Evolutionary conservation across 2,888 invertebrate genomes (phyloP), one percentile per base, ranked within the genome.

Genomic region (Perizoma affinitatum): DNA sequence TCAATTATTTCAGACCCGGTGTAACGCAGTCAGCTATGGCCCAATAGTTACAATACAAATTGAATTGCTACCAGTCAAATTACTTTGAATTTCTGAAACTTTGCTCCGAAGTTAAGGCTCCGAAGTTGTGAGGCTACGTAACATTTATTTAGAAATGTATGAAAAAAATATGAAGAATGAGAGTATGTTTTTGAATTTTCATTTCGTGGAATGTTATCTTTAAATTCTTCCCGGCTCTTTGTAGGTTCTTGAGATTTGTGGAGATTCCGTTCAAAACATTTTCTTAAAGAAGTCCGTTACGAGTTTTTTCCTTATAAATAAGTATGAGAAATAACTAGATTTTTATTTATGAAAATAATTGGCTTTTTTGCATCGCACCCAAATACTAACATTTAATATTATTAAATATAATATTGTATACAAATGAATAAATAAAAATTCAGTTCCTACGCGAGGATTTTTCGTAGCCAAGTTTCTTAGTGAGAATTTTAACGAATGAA

Each of bases 1-100:
- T 83, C 78, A 82, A 82, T 84, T 83, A 84, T 83, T 81, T 78
- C 72, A 68, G 55, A 73, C 68, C 72, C 74, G 65, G 72, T 71
- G 70, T 71, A 68, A 69, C 63, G 70, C 72, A 75, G 71, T 66
- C 73, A 66, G 60, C 67, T 70, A 58, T 68, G 54, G 61, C 63
- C 58, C 67, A 58, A 57, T 65, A 64, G 70, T 64, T 70, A 65
- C 65, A 59, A 65, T 70, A 57, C 70, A 66, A 59, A 73, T 72
- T 69, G 64, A 75, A 76, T 73, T 66, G 72, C 68, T 70, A 66
- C 63, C 69, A 74, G 71, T 70, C 68, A 73, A 72, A 68, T 77
- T 70, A 73, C 75, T 74, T 74, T 73, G 74, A 79, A 74, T 77
- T 75, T 66, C 69, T 68, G 71, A 76, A 72, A 72, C 74, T 70